phyloP scores from a whole-genome alignment of 2,797 vertebrate species.

The Aulostomus chinensis region DNA sequence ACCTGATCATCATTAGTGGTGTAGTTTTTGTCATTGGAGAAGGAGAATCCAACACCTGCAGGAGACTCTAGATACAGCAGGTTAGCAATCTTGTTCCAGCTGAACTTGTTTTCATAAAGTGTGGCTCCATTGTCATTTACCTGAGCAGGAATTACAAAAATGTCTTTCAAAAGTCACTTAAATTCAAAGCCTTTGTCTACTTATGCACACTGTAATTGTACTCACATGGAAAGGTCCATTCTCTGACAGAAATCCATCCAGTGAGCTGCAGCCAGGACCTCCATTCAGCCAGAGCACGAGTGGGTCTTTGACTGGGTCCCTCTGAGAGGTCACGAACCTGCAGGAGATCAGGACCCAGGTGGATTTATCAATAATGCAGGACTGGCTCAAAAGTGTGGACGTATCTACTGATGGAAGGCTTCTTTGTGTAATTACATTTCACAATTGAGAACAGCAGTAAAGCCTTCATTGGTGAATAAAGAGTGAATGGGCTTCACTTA shows the following conservation, averaged over 20 bases:
- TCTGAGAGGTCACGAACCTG: constrained; percentile 84
- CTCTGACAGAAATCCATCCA: constrained; percentile 82
- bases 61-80: constrained; percentile 82
- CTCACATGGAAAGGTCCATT: constrained; percentile 83
- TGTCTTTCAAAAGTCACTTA: not conserved
- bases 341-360: not conserved
- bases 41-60: constrained; percentile 83
- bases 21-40: constrained; percentile 75
- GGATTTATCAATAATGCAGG: not conserved
- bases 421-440: too few species aligned
- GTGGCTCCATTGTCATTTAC: constrained; percentile 75
- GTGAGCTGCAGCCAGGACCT: constrained; percentile 83
- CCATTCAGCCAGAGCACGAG: constrained; percentile 83
- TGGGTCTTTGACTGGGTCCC: constrained; percentile 75
- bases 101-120: constrained; percentile 78
- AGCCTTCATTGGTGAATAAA: too few species aligned
- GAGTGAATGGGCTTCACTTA: too few species aligned
- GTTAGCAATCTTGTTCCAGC: constrained; percentile 83
- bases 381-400: too few species aligned
- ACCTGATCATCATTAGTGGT: constrained; percentile 77
- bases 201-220: too few species aligned
- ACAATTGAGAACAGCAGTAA: too few species aligned
- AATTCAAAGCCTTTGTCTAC: too few species aligned
- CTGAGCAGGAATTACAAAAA: too few species aligned
- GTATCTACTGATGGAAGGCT: too few species aligned